phyloP scores from a whole-genome alignment of 2,888 invertebrate species.

The Trachelus tabidus region DNA sequence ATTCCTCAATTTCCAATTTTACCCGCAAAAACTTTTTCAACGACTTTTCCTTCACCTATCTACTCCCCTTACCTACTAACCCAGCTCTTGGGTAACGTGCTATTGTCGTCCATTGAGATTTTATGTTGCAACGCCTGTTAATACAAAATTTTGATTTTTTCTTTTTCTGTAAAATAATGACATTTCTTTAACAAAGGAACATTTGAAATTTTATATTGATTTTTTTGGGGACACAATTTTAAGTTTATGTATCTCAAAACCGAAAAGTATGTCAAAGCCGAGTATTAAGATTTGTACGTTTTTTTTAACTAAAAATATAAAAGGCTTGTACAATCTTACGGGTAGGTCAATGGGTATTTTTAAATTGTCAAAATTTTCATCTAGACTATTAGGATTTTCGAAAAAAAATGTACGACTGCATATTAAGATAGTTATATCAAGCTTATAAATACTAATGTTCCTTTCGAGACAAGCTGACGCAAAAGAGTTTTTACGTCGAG shows the following conservation, averaged over 20 bases:
- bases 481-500: neutral
- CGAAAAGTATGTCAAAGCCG: neutral
- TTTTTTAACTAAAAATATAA: neutral
- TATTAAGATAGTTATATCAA: neutral
- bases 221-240: neutral
- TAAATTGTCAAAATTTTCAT: neutral
- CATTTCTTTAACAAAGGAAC: neutral
- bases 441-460: neutral
- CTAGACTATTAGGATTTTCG: neutral
- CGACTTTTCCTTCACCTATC: neutral
- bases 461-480: neutral
- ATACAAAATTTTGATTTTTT: neutral
- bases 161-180: neutral
- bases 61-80: neutral
- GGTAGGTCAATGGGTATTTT: neutral
- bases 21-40: neutral
- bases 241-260: neutral
- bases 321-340: neutral
- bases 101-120: neutral
- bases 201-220: neutral
- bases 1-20: neutral
- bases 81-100: neutral
- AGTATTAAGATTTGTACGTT: neutral
- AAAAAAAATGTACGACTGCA: neutral
- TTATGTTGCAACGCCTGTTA: neutral